Conservation (phyloP, 2,113 vertebrate species). For the Burhinus oedicnemus region DNA sequence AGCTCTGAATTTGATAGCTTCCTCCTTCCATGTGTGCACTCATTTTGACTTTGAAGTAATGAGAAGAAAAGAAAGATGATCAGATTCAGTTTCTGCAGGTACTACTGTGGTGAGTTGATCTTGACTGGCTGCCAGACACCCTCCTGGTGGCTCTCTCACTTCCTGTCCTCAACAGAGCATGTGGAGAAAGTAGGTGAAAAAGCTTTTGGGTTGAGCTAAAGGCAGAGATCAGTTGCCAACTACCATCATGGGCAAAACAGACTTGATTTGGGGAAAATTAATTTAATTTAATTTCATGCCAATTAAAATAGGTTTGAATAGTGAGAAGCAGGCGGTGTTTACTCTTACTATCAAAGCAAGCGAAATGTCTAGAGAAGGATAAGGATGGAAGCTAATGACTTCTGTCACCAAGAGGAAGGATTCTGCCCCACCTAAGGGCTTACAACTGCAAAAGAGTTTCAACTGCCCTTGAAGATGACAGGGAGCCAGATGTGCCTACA, state of each 20-base stretch:
- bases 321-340: neutral
- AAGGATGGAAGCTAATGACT: neutral
- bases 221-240: neutral
- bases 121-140: neutral
- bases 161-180: neutral
- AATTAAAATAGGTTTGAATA: neutral
- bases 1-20: neutral
- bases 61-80: neutral
- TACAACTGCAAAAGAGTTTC: neutral
- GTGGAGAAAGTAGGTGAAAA: neutral
- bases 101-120: neutral
- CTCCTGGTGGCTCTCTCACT: neutral
- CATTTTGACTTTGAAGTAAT: neutral
- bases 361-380: neutral
- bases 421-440: neutral
- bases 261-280: neutral
- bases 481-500: neutral
- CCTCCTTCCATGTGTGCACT: neutral
- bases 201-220: neutral
- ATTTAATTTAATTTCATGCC: neutral
- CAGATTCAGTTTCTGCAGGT: neutral
- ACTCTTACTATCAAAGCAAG: neutral
- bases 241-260: neutral
- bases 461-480: neutral
- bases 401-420: neutral